Percentiles rank a stretch among this genome's conserved stretches.
These are phyloP conservation scores for Drosophila simulans DNA, from an alignment of 1,140 invertebrate species.

Conservation along the genomic window DNA sequence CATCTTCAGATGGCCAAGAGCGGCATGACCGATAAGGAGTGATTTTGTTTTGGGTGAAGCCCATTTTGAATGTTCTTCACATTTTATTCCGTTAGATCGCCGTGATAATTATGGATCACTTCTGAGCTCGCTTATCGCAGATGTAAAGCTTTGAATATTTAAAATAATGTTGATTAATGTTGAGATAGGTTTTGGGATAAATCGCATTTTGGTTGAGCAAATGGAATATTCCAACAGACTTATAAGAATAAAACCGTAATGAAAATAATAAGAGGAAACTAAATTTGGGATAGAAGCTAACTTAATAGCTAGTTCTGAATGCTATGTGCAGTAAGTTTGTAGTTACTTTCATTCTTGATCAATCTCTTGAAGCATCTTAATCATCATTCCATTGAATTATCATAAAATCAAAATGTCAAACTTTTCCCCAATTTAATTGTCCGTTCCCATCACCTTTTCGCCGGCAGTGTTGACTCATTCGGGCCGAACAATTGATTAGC, in stretches of 20 bases:
- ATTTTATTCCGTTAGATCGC: slow-evolving; percentile 35
- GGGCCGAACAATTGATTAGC: slow-evolving; percentile 70
- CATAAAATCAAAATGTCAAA: slow-evolving; percentile 36
- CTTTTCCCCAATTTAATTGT: slow-evolving; percentile 32
- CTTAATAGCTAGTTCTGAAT: no score
- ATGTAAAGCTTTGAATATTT: slow-evolving; percentile 5
- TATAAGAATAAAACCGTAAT: no score
- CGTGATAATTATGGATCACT: slow-evolving; percentile 12
- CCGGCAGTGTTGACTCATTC: slow-evolving; percentile 64
- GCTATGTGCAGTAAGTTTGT: no score
- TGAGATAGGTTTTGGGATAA: neutral
- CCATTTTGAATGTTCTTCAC: slow-evolving; percentile 12
- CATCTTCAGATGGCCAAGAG: slow-evolving; percentile 29
- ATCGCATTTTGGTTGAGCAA: neutral
- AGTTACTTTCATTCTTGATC: neutral
- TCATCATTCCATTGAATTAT: slow-evolving; percentile 31
- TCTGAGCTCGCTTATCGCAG: slow-evolving; percentile 1
- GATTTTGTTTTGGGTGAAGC: slow-evolving; percentile 32
- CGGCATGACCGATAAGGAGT: slow-evolving; percentile 45
- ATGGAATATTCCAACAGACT: neutral
- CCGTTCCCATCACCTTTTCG: slow-evolving; percentile 27
- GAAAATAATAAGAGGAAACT: no score
- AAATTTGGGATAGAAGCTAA: no score
- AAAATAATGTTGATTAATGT: neutral
- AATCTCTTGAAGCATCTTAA: slow-evolving; percentile 24